Conservation (phyloP, 2,797 vertebrate species). For the Fratercula arctica region DNA sequence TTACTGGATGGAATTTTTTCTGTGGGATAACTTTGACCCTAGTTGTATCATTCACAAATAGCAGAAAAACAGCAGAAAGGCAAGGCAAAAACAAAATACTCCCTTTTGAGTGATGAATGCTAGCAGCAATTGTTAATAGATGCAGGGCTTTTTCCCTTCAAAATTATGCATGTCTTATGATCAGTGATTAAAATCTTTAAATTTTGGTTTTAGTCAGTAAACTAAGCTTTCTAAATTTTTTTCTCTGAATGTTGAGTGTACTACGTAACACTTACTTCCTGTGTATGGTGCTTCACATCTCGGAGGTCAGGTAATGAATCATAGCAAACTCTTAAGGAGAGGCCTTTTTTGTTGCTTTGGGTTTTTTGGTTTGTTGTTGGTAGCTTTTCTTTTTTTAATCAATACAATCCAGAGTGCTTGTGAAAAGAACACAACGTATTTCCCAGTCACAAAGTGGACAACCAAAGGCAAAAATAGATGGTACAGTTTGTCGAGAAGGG, state of each 20-base stretch:
- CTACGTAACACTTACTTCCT: background rate
- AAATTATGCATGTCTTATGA: background rate
- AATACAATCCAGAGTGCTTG: background rate
- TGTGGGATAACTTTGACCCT: background rate
- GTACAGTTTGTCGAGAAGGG: background rate
- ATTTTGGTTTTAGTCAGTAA: background rate
- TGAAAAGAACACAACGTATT: background rate
- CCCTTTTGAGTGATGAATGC: background rate
- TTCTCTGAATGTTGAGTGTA: background rate
- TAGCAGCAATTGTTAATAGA: background rate
- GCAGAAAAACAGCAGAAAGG: background rate
- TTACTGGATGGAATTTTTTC: background rate
- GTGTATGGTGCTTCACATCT: background rate
- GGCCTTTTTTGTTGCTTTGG: background rate
- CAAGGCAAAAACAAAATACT: background rate
- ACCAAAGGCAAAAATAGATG: background rate
- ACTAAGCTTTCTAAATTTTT: background rate
- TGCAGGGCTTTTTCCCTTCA: background rate
- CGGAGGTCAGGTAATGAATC: background rate
- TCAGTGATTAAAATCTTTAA: background rate
- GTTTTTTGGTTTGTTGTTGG: fast-evolving
- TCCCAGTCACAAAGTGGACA: background rate
- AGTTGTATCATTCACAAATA: background rate
- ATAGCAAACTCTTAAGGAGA: background rate
- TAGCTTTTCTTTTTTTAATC: background rate